phyloP scores from a whole-genome alignment of 2,113 vertebrate genomes.

The Entelurus aequoreus region DNA sequence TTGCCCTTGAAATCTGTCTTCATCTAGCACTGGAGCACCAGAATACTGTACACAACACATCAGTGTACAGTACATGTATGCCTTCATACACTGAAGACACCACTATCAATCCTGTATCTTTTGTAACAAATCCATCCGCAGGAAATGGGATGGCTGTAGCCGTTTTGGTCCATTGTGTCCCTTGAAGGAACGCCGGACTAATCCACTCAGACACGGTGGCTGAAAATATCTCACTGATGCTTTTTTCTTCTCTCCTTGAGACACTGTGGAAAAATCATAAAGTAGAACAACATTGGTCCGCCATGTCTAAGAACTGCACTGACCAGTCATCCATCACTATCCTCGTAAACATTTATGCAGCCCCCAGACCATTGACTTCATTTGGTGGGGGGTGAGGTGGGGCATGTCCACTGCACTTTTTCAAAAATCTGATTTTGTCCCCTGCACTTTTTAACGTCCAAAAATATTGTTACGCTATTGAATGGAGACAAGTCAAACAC shows the following conservation, averaged over 20 bases:
- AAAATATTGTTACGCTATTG: too few relatives aligned
- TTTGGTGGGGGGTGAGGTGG: too few relatives aligned
- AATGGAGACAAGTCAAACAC: too few relatives aligned
- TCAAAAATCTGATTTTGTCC: too few relatives aligned
- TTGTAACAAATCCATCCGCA: constrained; percentile 17
- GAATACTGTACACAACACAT: background rate
- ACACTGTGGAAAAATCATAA: background rate
- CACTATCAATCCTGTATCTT: background rate
- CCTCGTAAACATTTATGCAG: too few relatives aligned
- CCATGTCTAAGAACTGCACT: background rate
- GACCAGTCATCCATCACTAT: too few relatives aligned
- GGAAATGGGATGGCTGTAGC: constrained; percentile 17
- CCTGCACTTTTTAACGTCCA: too few relatives aligned
- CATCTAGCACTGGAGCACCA: background rate
- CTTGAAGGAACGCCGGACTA: constrained; percentile 53
- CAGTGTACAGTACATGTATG: too few relatives aligned
- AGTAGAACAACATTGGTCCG: background rate
- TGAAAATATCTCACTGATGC: constrained; percentile 56
- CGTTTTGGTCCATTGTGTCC: constrained; percentile 39
- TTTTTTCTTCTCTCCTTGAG: background rate
- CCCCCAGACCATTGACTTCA: too few relatives aligned
- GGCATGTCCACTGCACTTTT: too few relatives aligned
- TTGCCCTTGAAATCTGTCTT: constrained; percentile 8
- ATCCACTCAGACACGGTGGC: constrained; percentile 54
- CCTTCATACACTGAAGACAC: too few relatives aligned